phyloP scores from a whole-genome alignment of 2,888 invertebrate species.

The Rotaria socialis region DNA sequence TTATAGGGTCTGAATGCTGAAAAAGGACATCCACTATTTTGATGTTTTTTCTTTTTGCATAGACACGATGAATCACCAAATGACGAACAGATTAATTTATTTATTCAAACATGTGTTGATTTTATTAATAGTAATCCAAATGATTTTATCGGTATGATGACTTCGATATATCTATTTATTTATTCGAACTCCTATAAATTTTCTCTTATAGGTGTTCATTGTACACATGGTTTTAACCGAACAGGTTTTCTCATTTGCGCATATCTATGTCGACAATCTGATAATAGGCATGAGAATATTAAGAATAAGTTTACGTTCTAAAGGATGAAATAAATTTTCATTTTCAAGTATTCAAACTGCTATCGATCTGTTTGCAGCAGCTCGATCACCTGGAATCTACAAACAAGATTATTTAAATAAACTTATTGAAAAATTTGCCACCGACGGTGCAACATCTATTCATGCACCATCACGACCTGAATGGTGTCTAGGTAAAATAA shows the following conservation, averaged over 20 bases:
- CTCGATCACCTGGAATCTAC: slow-evolving; percentile 89
- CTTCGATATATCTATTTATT: neutral
- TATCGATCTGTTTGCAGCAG: slow-evolving; percentile 70
- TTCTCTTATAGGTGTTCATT: slow-evolving; percentile 71
- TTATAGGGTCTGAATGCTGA: too few species aligned
- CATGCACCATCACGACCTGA: slow-evolving; percentile 74
- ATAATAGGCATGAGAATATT: neutral
- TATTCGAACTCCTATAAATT: too few species aligned
- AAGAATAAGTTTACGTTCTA: neutral
- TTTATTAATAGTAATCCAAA: slow-evolving; percentile 72
- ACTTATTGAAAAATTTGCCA: slow-evolving; percentile 75
- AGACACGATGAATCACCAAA: slow-evolving; percentile 84
- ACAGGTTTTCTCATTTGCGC: slow-evolving; percentile 90
- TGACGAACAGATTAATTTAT: slow-evolving; percentile 73
- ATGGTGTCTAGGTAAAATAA: slow-evolving; percentile 74
- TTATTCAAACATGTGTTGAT: slow-evolving; percentile 73
- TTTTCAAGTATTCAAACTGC: slow-evolving; percentile 70
- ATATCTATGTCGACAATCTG: slow-evolving; percentile 66
- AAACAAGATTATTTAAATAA: slow-evolving; percentile 89
- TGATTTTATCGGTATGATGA: slow-evolving; percentile 67
- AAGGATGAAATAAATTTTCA: neutral
- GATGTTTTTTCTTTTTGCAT: slow-evolving; percentile 22
- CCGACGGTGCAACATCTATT: slow-evolving; percentile 65
- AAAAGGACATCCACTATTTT: too few species aligned
- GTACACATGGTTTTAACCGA: slow-evolving; percentile 96